Evolutionary conservation across 2,888 invertebrate species (phyloP).

Genomic region (Eupithecia tripunctaria): DNA sequence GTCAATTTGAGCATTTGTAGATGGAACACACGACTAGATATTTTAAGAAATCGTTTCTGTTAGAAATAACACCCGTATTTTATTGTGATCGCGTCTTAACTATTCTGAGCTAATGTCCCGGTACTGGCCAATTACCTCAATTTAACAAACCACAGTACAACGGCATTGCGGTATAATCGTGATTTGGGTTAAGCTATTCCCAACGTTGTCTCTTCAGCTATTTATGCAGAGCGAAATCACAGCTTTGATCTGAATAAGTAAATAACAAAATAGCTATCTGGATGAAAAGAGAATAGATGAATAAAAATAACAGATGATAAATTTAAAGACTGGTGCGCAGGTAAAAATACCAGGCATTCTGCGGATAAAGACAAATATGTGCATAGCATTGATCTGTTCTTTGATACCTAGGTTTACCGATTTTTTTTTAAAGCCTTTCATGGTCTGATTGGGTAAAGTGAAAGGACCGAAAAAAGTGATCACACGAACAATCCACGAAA

Average conservation of each 20-base stretch:
- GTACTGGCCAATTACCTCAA: conserved; percentile 38
- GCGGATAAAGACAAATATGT: neutral
- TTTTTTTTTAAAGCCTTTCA: neutral
- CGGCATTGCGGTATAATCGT: conserved; percentile 59
- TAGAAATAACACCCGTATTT: neutral
- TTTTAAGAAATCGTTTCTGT: neutral
- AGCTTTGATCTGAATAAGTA: conserved; percentile 21
- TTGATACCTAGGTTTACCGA: neutral
- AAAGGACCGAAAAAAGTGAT: neutral
- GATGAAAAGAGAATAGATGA: neutral
- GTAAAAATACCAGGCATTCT: neutral
- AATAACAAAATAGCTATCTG: conserved; percentile 9
- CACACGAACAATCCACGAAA: neutral
- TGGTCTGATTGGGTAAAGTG: neutral
- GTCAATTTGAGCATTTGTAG: neutral
- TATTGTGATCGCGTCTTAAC: conserved; percentile 20
- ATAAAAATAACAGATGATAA: neutral
- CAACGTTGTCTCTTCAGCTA: conserved; percentile 36
- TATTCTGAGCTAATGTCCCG: conserved; percentile 25
- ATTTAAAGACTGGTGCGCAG: neutral
- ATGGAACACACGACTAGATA: neutral
- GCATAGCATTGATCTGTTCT: neutral
- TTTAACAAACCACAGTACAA: conserved; percentile 65
- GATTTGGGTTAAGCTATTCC: conserved; percentile 52
- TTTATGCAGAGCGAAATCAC: conserved; percentile 32